Evolutionary conservation across 1,140 invertebrate species (phyloP).

Genomic region (Nymphalis io): DNA sequence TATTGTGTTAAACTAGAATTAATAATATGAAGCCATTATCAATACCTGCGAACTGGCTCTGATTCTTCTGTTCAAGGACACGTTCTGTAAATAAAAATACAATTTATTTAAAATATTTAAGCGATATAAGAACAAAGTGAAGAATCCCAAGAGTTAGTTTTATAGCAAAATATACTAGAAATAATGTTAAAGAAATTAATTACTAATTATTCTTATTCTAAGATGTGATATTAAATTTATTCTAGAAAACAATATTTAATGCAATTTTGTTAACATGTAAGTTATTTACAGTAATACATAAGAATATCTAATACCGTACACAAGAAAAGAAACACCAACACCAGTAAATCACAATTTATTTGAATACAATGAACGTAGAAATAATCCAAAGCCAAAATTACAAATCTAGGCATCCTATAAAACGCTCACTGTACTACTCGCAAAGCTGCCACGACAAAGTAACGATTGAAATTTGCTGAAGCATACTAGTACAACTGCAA

Average conservation of each 20-base stretch:
- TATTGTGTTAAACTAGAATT: background rate
- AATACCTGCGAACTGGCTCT: conserved; percentile 50
- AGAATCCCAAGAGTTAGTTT: background rate
- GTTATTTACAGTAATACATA: background rate
- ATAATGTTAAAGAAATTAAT: no score
- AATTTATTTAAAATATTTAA: background rate
- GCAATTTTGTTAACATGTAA: no score
- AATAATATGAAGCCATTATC: conserved; percentile 16
- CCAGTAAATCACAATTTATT: background rate
- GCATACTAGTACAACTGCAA: no score
- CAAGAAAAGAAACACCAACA: background rate
- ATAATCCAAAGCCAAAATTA: background rate
- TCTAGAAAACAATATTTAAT: no score
- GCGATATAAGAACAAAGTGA: no score
- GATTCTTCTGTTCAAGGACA: conserved; percentile 35
- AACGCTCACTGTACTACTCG: no score
- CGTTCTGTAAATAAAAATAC: conserved; percentile 40
- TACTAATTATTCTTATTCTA: no score
- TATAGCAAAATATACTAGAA: no score
- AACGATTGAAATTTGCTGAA: no score
- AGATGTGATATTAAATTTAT: no score
- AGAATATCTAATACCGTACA: background rate
- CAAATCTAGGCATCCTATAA: background rate
- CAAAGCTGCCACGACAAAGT: no score
- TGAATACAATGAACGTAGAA: background rate